These are phyloP conservation scores for Macaca nemestrina DNA, from an alignment of 2,113 vertebrate genomes.

Conservation along the genomic window DNA sequence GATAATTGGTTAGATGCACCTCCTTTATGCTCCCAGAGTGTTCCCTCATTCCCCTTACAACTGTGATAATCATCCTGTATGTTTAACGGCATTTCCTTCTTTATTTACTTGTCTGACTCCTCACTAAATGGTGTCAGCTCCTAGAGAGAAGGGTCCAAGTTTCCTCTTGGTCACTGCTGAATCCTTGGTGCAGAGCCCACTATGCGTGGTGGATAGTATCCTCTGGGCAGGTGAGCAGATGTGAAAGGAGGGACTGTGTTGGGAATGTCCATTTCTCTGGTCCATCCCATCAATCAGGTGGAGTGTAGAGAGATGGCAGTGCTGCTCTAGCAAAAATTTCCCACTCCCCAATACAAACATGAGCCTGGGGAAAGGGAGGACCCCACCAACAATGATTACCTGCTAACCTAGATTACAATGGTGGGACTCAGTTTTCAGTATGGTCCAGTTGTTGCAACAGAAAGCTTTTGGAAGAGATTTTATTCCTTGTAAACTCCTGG, in stretches of 20 bases:
- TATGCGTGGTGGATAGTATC: neutral
- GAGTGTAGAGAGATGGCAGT: neutral
- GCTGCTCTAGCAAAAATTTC: neutral
- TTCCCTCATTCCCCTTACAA: neutral
- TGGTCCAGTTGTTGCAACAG: neutral
- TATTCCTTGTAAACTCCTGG: neutral
- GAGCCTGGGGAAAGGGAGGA: neutral
- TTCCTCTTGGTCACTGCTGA: neutral
- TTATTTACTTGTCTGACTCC: neutral
- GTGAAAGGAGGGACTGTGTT: neutral
- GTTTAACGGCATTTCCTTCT: neutral
- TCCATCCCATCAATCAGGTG: neutral
- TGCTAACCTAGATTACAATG: neutral
- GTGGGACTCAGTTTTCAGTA: neutral
- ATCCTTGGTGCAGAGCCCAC: neutral
- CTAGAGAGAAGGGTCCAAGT: neutral
- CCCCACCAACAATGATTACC: neutral
- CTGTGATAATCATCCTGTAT: neutral
- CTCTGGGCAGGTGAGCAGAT: neutral
- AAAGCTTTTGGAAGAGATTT: constrained; percentile 14
- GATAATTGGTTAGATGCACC: neutral
- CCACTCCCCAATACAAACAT: neutral
- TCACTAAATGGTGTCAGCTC: neutral
- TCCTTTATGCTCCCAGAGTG: neutral
- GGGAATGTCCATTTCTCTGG: neutral